A percentile compares a stretch with the other conserved stretches of the same genome.
These are phyloP conservation scores for Pogonocherus hispidulus DNA, from an alignment of 2,888 invertebrate genomes.

Conservation along the genomic window DNA sequence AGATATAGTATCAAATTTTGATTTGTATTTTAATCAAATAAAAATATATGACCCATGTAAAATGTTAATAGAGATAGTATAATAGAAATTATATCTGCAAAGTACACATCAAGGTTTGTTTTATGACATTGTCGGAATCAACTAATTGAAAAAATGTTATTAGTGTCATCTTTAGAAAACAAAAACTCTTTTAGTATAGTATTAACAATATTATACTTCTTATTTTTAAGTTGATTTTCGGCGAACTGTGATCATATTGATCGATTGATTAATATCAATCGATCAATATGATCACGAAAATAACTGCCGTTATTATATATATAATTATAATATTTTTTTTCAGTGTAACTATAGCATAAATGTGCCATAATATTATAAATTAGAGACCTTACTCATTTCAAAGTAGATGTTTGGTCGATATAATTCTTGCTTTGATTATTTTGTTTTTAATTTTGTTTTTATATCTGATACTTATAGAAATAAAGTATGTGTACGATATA, in stretches of 20 bases:
- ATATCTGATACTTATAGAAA: conserved; percentile 29
- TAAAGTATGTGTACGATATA: conserved; percentile 7
- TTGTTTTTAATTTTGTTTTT: conserved; percentile 31
- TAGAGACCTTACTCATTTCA: background rate
- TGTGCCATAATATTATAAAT: conserved; percentile 23
- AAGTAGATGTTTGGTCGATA: conserved; percentile 1
- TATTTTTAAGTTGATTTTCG: background rate
- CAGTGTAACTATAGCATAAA: background rate
- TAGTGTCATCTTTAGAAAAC: no score
- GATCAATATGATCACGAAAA: conserved; percentile 13
- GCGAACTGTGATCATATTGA: background rate
- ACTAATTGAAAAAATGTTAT: no score
- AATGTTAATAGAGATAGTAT: no score
- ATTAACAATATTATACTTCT: background rate
- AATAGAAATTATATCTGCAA: no score
- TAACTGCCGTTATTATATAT: conserved; percentile 19
- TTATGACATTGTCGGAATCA: no score
- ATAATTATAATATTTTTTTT: conserved; percentile 15
- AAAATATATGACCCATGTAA: no score
- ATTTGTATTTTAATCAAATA: no score
- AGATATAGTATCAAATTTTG: no score
- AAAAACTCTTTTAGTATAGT: no score
- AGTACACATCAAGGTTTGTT: no score
- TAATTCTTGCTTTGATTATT: conserved; percentile 12
- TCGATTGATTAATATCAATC: conserved; percentile 9